A percentile compares a stretch with the other conserved stretches of the same genome.
Conservation (phyloP, 2,888 invertebrate species). For the Venustoraphidia nigricollis region DNA sequence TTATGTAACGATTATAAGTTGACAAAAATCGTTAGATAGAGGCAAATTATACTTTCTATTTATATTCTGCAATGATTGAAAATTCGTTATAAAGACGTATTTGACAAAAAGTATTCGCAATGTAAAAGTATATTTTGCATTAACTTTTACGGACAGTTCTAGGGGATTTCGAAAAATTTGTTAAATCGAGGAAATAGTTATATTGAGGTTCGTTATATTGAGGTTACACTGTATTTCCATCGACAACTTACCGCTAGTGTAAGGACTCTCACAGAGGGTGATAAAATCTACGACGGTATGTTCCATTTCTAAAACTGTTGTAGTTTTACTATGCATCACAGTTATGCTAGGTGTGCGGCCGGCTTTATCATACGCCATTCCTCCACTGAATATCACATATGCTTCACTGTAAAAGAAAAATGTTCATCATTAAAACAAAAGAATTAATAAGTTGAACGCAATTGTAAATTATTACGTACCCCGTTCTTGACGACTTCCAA, state of each 20-base stretch:
- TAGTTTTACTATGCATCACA: slow-evolving; percentile 89
- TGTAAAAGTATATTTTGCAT: too few relatives aligned
- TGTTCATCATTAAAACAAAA: slow-evolving; percentile 1
- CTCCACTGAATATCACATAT: slow-evolving; percentile 93
- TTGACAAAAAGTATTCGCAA: too few relatives aligned
- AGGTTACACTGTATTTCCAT: not conserved
- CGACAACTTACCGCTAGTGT: slow-evolving; percentile 59
- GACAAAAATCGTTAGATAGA: too few relatives aligned
- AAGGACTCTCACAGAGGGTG: slow-evolving; percentile 88
- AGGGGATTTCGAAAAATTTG: too few relatives aligned
- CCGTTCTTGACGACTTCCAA: slow-evolving; percentile 78
- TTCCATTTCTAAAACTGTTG: slow-evolving; percentile 98
- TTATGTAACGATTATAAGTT: too few relatives aligned
- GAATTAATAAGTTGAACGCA: slow-evolving; percentile 2
- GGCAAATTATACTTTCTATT: too few relatives aligned
- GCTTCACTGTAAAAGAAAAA: slow-evolving; percentile 56
- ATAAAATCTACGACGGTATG: slow-evolving; percentile 95
- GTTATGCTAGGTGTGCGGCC: slow-evolving; percentile 87
- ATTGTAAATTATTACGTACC: slow-evolving; percentile 35
- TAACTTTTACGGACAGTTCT: too few relatives aligned
- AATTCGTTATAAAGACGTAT: too few relatives aligned
- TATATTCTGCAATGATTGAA: too few relatives aligned
- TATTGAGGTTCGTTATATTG: too few relatives aligned
- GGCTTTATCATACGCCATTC: slow-evolving; percentile 80
- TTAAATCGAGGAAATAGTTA: too few relatives aligned